phyloP scores from a whole-genome alignment of 2,113 vertebrate genomes.

The Argyrosomus japonicus region DNA sequence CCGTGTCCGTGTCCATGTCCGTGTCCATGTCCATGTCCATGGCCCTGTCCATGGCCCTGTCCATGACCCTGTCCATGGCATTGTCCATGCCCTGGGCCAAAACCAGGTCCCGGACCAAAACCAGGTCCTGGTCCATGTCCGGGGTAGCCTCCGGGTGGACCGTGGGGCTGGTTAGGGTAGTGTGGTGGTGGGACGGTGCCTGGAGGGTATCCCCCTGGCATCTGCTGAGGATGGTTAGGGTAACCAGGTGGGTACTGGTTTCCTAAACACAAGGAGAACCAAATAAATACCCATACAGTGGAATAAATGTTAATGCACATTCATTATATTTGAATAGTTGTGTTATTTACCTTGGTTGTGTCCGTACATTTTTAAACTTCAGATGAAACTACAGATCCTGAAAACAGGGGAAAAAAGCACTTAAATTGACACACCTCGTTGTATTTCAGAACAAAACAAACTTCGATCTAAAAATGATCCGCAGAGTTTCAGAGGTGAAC shows the following conservation, averaged over 20 bases:
- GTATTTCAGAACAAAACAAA: no score
- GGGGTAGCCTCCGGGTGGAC: slow-evolving; percentile 7
- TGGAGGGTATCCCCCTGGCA: slow-evolving; percentile 51
- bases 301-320: neutral
- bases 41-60: neutral
- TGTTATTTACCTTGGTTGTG: slow-evolving; percentile 74
- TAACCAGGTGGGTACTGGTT: slow-evolving; percentile 64
- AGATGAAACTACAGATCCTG: slow-evolving; percentile 17
- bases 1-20: slow-evolving; percentile 14
- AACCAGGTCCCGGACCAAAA: neutral
- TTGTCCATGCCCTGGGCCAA: fast-evolving
- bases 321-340: neutral
- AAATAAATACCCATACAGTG: neutral
- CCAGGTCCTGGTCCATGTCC: slow-evolving; percentile 37
- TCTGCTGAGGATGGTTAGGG: slow-evolving; percentile 44
- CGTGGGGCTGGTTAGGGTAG: slow-evolving; percentile 52
- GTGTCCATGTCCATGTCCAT: neutral
- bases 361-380: slow-evolving; percentile 62
- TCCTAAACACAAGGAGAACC: slow-evolving; percentile 36
- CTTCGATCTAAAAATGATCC: no score
- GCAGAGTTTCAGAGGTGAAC: slow-evolving; percentile 6
- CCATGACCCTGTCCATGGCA: neutral
- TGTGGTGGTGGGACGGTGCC: slow-evolving; percentile 27
- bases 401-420: neutral
- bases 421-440: neutral